phyloP scores from a whole-genome alignment of 1,140 invertebrate genomes.

The Papilio polyxenes region DNA sequence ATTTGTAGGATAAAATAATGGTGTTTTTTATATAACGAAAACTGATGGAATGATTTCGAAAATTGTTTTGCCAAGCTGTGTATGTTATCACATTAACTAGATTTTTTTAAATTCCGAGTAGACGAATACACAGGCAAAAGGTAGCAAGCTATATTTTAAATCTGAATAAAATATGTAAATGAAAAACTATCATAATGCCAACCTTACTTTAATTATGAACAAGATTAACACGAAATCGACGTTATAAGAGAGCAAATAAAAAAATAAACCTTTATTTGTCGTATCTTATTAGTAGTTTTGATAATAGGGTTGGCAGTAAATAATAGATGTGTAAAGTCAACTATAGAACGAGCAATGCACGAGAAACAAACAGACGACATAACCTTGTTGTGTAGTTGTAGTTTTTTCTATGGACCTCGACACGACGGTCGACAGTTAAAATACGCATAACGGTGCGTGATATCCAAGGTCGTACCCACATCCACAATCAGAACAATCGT shows the following conservation, averaged over 20 bases:
- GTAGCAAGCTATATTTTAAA: background rate
- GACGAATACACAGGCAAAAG: too few relatives aligned
- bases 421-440: constrained; percentile 11
- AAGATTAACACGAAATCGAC: background rate
- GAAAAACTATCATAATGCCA: background rate
- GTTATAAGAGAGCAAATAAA: constrained; percentile 5
- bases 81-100: too few relatives aligned
- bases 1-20: too few relatives aligned
- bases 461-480: constrained; percentile 15
- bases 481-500: background rate
- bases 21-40: too few relatives aligned
- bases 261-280: background rate
- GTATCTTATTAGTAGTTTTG: background rate
- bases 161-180: background rate
- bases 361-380: constrained; percentile 25
- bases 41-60: too few relatives aligned
- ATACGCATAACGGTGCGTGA: constrained; percentile 25
- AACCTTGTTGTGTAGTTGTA: constrained; percentile 26
- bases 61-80: too few relatives aligned
- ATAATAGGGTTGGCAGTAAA: background rate
- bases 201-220: background rate
- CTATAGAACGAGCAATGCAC: background rate
- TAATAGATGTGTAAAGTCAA: constrained; percentile 14
- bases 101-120: too few relatives aligned
- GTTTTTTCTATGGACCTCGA: constrained; percentile 14